These are phyloP conservation scores for Yponomeuta plumbellus DNA, from an alignment of 2,888 invertebrate genomes.

Conservation along the genomic window DNA sequence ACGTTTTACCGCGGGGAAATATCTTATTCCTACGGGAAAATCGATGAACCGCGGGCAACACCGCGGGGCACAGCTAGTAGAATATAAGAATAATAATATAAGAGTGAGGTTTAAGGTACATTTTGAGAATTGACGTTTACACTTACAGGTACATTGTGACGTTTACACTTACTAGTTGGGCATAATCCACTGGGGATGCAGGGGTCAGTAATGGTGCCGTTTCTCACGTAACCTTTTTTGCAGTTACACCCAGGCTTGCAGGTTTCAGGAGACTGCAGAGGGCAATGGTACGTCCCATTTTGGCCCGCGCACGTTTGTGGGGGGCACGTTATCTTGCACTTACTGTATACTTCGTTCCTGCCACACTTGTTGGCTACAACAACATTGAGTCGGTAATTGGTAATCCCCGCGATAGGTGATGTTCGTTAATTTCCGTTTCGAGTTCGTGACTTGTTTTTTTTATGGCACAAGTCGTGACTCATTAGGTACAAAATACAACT, in stretches of 20 bases:
- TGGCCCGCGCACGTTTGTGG: slow-evolving; percentile 22
- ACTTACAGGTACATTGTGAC: too few relatives aligned
- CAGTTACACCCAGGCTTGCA: slow-evolving; percentile 22
- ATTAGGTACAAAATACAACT: too few relatives aligned
- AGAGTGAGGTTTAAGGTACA: too few relatives aligned
- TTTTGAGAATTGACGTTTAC: not conserved
- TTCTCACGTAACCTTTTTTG: slow-evolving; percentile 20
- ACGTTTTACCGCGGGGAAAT: too few relatives aligned
- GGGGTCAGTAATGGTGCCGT: slow-evolving; percentile 19
- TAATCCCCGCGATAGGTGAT: too few relatives aligned
- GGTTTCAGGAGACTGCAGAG: not conserved
- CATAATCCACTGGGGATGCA: slow-evolving; percentile 23
- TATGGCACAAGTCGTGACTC: too few relatives aligned
- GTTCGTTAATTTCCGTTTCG: too few relatives aligned
- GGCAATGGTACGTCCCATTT: slow-evolving; percentile 18
- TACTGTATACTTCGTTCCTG: slow-evolving; percentile 20
- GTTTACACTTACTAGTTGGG: slow-evolving; percentile 17
- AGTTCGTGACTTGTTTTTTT: too few relatives aligned
- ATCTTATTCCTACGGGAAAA: too few relatives aligned
- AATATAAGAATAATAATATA: too few relatives aligned
- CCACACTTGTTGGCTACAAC: slow-evolving; percentile 15
- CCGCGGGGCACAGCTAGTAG: too few relatives aligned
- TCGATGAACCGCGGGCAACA: too few relatives aligned
- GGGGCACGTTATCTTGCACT: slow-evolving; percentile 20
- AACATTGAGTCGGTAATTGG: not conserved